Base-by-base conservation (phyloP, 53 echinoderm and acorn worm species). In the Astropecten irregularis region DNA sequence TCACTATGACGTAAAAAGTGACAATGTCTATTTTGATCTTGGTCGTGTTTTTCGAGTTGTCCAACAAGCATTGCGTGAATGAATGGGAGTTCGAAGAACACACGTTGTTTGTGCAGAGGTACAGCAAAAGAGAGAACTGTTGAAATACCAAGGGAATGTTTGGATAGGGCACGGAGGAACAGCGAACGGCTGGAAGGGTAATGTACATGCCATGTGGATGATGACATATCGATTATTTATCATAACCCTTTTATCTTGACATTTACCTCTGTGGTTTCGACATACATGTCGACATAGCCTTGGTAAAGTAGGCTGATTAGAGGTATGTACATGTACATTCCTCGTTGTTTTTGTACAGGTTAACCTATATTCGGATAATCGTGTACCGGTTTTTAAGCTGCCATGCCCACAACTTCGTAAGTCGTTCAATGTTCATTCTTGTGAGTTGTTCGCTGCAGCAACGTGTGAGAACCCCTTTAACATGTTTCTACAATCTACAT, bases 91-190 rank as follows among this genome's bases (percentile, higher is more conserved):
- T n/a, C 2, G 38, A 73, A 73, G 73, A 52, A 74, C 38, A 50
- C 19, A 40, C 33, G n/a, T 55, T 74, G 74, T 74, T 74, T 56
- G 40, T 74, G 39, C 74, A 74, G 57, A 37, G 57, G 38, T 40
- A 10, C 53, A 33, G 73, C 34, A 37, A 51, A 52, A 36, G 34
- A 9, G 22, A 1, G 69, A 40, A 8, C 10, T 11, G 9, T 1
- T 3, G 4, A 15, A 39, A 3, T 4, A 40, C 32, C 32, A 27
- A 50, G 32, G 20, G 54, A 9, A 20, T 73, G 73, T 73, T 73
- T 73, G 71, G 71, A 52, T 71, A 71, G 50, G 53, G 50, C 29
- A 10, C n/a, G n/a, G 11, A 6, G 11, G 6, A 8, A 42, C 34
- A 19, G 1, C 26, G 23, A 46, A 15, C 27, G 51, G 30, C 49